Base-by-base conservation (phyloP, 2,888 invertebrate genomes). In the Chrysolina americana region DNA sequence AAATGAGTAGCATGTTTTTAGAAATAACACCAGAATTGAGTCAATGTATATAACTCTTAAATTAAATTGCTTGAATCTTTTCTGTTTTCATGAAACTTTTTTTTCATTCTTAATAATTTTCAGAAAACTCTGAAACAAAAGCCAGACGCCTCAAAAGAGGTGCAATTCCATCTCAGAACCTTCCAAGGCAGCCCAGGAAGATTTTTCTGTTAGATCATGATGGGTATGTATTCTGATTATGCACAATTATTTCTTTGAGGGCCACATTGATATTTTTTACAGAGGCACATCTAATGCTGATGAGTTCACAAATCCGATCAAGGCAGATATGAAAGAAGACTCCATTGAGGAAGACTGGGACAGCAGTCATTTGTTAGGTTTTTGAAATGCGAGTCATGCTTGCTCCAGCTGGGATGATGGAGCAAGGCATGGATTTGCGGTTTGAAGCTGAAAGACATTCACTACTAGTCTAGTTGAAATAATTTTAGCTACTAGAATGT, bases 101-200 rank as follows among this genome's bases (percentile, higher is more conserved):
- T 36, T 36, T 36, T 36, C 36, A 36, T 36, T 36, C 8, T 8
- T 21, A 19, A 10, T 53, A 15, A 6, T 9, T 15, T 59, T 23
- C 28, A 59, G 59, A 59, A 36, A 59, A 59, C n/a, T 28, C 59
- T 28, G 59, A 59, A 59, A 59, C 59, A 4, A 59, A 36, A 59
- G 59, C 28, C 2, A 59, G 59, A n/a, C 59, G 59, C 13, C 28
- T 59, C 3, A 28, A 28, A 28, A n/a, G 59, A 9, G n/a, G 59
- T n/a, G 59, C 59, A 0, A 28, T 59, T n/a, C 59, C 59, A 8
- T 59, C 59, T 10, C 59, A 59, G 11, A 59, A 59, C 36, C 28
- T 59, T 4, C 59, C 59, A 15, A 59, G 59, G 17, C 59, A 59
- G 13, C 59, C 59, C 8, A 59, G 59, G 59, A 59, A 59, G 59